Conservation (phyloP, 2,113 vertebrate genomes). For the Zapus hudsonius region DNA sequence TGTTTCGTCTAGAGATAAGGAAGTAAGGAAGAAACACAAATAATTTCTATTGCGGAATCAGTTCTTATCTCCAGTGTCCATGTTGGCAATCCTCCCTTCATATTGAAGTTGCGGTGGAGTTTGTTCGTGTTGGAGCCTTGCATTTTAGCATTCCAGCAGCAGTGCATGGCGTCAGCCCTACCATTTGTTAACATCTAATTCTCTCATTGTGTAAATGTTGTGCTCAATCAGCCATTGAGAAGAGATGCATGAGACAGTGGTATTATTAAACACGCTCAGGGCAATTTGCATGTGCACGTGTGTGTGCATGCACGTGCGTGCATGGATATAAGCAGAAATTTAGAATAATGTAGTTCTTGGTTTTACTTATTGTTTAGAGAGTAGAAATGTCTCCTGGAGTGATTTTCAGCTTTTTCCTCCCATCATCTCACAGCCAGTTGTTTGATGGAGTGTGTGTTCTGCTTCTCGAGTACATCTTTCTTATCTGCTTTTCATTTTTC, state of each 20-base stretch:
- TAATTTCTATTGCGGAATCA: slow-evolving; percentile 78
- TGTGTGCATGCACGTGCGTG: neutral
- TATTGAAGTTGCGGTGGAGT: slow-evolving; percentile 32
- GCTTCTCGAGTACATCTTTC: neutral
- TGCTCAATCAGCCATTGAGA: slow-evolving; percentile 42
- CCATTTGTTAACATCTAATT: slow-evolving; percentile 61
- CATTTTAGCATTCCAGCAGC: slow-evolving; percentile 46
- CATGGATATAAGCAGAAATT: neutral
- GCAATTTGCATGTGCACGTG: slow-evolving; percentile 29
- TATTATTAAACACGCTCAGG: slow-evolving; percentile 43
- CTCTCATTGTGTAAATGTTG: slow-evolving; percentile 58
- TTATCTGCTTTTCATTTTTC: neutral
- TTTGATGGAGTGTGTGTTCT: neutral
- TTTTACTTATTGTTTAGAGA: slow-evolving; percentile 34
- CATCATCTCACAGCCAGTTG: neutral
- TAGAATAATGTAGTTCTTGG: slow-evolving; percentile 16
- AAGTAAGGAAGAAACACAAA: slow-evolving; percentile 54
- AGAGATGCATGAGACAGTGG: neutral
- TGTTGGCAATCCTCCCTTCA: slow-evolving; percentile 52
- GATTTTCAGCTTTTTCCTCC: neutral
- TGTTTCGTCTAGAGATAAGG: slow-evolving; percentile 73
- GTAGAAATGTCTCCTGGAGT: neutral
- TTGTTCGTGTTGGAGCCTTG: slow-evolving; percentile 43
- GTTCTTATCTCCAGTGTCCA: slow-evolving; percentile 70
- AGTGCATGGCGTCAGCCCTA: slow-evolving; percentile 1